Percentiles rank a stretch among this genome's conserved stretches.
Conservation (phyloP, 2,113 vertebrate species). For the Otocyon megalotis region DNA sequence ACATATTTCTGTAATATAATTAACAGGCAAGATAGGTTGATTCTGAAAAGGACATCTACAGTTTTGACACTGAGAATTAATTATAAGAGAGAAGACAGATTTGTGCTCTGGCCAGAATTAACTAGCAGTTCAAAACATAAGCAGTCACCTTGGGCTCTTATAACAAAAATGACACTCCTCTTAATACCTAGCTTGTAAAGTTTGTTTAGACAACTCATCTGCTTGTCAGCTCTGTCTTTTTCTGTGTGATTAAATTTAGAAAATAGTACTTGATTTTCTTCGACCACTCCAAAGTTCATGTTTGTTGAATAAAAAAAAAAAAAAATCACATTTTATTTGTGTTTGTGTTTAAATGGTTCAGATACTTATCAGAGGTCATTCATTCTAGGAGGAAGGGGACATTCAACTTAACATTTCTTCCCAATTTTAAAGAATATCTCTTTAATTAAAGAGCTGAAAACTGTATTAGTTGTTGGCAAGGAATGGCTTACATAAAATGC, state of each 20-base stretch:
- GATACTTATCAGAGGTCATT: slow-evolving; percentile 96
- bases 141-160: slow-evolving; percentile 87
- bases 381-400: slow-evolving; percentile 91
- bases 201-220: slow-evolving; percentile 84
- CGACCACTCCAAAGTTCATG: slow-evolving; percentile 79
- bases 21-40: slow-evolving; percentile 84
- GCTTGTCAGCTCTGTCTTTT: slow-evolving; percentile 76
- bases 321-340: slow-evolving; percentile 79
- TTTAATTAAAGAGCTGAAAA: slow-evolving; percentile 83
- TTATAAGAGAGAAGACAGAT: slow-evolving; percentile 89
- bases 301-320: slow-evolving; percentile 90
- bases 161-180: slow-evolving; percentile 86
- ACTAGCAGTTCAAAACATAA: slow-evolving; percentile 86
- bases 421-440: slow-evolving; percentile 86
- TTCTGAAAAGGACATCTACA: slow-evolving; percentile 84
- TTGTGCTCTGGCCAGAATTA: slow-evolving; percentile 88
- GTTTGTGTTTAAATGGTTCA: slow-evolving; percentile 83
- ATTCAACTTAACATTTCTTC: slow-evolving; percentile 87
- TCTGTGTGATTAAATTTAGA: slow-evolving; percentile 85
- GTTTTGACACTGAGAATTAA: slow-evolving; percentile 89
- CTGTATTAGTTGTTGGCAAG: slow-evolving; percentile 85
- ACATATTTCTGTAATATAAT: slow-evolving; percentile 80
- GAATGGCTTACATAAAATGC: slow-evolving; percentile 79
- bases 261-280: slow-evolving; percentile 82
- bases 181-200: slow-evolving; percentile 82